These are phyloP conservation scores for Myiopsitta monachus DNA, from an alignment of 2,113 vertebrate species.

Conservation along the genomic window DNA sequence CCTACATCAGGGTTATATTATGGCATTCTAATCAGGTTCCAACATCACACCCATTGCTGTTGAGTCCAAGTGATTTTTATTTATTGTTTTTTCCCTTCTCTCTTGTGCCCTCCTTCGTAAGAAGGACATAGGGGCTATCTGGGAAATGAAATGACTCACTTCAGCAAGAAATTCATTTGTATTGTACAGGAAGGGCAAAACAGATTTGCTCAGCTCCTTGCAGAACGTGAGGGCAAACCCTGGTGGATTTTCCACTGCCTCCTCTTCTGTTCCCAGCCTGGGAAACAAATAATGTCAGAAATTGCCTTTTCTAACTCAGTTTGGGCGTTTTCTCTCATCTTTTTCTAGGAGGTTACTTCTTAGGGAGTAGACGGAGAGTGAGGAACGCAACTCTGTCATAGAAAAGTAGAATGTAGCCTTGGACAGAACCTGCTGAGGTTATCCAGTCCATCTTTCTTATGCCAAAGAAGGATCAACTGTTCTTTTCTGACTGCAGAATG, in stretches of 20 bases:
- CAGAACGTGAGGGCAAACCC: background rate
- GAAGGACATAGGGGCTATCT: background rate
- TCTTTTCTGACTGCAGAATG: background rate
- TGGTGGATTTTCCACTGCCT: background rate
- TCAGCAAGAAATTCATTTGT: background rate
- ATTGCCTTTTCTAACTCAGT: background rate
- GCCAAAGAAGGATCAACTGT: background rate
- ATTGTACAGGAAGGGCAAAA: background rate
- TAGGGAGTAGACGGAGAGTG: background rate
- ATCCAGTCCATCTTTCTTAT: background rate
- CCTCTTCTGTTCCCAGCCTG: background rate
- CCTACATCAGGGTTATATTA: background rate
- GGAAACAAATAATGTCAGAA: background rate
- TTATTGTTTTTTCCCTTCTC: background rate
- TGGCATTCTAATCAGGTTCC: conserved; percentile 28
- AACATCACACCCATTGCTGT: background rate
- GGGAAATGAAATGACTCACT: conserved; percentile 50
- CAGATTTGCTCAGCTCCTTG: background rate
- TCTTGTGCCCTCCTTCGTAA: background rate
- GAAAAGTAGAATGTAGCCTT: background rate
- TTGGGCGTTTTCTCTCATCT: background rate
- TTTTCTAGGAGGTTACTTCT: background rate
- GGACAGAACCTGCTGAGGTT: background rate
- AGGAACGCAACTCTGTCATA: background rate
- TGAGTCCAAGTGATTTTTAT: conserved; percentile 16